phyloP scores from a whole-genome alignment of 2,888 invertebrate species.

The Caradrina clavipalpis region DNA sequence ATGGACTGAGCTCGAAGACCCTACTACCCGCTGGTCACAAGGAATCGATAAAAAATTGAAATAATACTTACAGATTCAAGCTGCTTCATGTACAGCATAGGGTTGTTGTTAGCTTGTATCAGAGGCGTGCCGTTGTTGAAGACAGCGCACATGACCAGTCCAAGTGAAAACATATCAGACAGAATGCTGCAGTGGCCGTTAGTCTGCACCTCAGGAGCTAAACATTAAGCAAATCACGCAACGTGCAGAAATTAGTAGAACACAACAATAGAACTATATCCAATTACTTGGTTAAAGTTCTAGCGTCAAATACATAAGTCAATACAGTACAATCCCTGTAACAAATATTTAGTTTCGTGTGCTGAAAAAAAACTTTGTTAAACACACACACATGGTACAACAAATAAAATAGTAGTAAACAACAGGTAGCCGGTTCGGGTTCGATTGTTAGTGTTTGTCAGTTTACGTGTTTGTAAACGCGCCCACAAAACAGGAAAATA shows the following conservation, averaged over 20 bases:
- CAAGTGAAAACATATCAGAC: conserved; percentile 99
- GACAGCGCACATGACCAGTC: conserved; percentile 97
- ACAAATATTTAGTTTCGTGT: neutral
- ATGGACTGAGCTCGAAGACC: neutral
- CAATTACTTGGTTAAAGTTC: conserved; percentile 1
- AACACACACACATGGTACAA: neutral
- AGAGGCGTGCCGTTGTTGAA: conserved; percentile 97
- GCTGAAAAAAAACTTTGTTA: neutral
- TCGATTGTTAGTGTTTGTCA: too few species aligned
- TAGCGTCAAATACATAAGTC: neutral
- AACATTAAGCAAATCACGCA: conserved; percentile 45
- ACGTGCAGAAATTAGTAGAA: neutral
- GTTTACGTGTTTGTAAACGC: too few species aligned
- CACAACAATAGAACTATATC: neutral
- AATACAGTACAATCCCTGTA: neutral
- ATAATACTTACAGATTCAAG: conserved; percentile 95
- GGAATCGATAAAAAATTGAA: neutral
- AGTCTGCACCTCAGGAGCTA: conserved; percentile 98
- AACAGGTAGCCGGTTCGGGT: too few species aligned
- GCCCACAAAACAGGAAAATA: too few species aligned
- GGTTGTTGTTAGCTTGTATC: conserved; percentile 97
- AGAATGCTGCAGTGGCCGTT: conserved; percentile 95
- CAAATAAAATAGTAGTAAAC: too few species aligned
- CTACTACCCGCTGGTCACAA: neutral
- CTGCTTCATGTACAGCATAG: conserved; percentile 97